These are phyloP conservation scores for Lepilemur ruficaudatus DNA, from an alignment of 2,797 vertebrate genomes.

Conservation along the genomic window DNA sequence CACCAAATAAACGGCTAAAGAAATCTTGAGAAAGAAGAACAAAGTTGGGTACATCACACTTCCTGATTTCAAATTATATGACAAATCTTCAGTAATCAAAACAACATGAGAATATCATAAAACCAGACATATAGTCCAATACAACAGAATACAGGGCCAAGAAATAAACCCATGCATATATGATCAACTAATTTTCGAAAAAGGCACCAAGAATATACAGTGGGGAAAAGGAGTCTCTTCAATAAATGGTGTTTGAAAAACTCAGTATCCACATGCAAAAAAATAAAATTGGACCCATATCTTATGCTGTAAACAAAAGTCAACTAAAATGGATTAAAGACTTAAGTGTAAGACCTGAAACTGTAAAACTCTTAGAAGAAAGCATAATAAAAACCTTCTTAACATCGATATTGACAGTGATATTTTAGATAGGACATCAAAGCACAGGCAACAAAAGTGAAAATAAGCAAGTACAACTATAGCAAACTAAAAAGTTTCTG, in stretches of 20 bases:
- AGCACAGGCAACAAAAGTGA: neutral
- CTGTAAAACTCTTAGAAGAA: neutral
- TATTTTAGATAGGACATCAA: neutral
- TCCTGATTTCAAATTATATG: neutral
- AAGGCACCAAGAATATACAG: neutral
- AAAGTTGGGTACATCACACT: neutral
- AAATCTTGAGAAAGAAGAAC: neutral
- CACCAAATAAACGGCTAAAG: neutral
- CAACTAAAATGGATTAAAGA: neutral
- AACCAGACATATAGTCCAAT: neutral
- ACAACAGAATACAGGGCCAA: neutral
- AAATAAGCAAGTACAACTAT: neutral
- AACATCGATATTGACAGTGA: neutral
- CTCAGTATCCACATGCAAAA: neutral
- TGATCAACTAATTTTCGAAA: neutral
- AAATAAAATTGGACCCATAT: neutral
- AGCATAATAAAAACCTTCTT: neutral
- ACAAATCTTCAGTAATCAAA: neutral
- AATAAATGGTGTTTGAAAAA: neutral
- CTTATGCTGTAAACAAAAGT: neutral
- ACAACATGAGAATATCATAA: neutral
- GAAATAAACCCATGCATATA: neutral
- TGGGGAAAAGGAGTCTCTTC: neutral
- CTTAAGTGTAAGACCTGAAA: neutral
- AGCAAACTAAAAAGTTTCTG: neutral